These are phyloP conservation scores for Drosophila arizonae DNA, from an alignment of 1,140 invertebrate genomes.

Conservation along the genomic window DNA sequence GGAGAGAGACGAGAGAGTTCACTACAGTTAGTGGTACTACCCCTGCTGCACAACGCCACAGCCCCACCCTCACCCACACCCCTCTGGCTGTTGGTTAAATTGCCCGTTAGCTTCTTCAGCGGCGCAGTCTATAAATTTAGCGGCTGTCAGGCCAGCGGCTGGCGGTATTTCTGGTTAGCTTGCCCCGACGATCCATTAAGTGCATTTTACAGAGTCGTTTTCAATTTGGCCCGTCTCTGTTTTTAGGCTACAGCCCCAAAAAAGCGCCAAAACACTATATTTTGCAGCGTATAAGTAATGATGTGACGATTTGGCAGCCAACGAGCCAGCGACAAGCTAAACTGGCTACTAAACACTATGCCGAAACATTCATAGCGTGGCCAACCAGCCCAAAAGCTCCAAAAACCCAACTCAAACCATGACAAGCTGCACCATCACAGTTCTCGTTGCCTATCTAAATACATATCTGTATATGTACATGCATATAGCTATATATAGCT, in stretches of 20 bases:
- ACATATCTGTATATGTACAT: not conserved
- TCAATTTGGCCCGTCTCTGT: constrained; percentile 65
- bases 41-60: not conserved
- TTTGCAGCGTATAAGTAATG: constrained; percentile 76
- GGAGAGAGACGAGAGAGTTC: not conserved
- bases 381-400: not conserved
- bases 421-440: not conserved
- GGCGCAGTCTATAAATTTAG: constrained; percentile 66
- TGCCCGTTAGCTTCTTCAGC: constrained; percentile 60
- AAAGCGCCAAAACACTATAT: constrained; percentile 66
- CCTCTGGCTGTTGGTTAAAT: constrained; percentile 48
- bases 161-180: constrained; percentile 27
- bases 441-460: not conserved
- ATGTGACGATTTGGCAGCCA: constrained; percentile 76
- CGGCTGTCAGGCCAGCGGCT: constrained; percentile 41
- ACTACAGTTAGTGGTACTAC: not conserved
- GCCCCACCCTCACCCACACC: not conserved
- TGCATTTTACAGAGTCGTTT: constrained; percentile 67
- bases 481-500: not conserved
- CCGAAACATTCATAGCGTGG: constrained; percentile 11
- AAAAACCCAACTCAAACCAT: not conserved
- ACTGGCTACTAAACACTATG: constrained; percentile 18
- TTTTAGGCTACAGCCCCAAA: constrained; percentile 30
- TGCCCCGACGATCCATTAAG: constrained; percentile 43
- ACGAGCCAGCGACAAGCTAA: constrained; percentile 51